Base-by-base conservation (phyloP, 2,797 vertebrate genomes). In the Anguilla marmorata region DNA sequence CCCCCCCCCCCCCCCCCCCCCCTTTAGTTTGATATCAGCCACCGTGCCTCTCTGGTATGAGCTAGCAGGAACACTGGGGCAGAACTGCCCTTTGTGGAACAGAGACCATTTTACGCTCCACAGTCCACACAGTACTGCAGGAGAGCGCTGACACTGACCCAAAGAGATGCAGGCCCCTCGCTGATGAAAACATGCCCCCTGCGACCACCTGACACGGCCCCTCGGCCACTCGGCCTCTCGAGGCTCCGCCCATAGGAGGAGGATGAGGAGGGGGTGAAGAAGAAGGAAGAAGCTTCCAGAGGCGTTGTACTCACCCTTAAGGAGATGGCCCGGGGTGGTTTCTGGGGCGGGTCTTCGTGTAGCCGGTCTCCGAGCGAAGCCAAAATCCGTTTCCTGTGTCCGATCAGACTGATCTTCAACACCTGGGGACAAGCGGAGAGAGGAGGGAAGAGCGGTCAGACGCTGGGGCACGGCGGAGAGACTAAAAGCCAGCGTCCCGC, bases 321-420 rank as follows among this genome's bases (percentile, higher is more conserved):
- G 94, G 98, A 99, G 96, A 99, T 98, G 91, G 98, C 98, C 89
- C 98, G 96, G n/a, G 98, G 98, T 90, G 98, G 98, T 92, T 99
- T 99, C 92, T 99, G 98, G 19, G 98, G 98, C 41, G 97, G 97
- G 88, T 99, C 98, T 92, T 99, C 98, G 97, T 99, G 98, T 92
- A 99, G 96, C 86, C 98, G 96, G 93, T 99, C 98, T 91, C 98
- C 98, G 94, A 99, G 93, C 89, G 98, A 99, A 14, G 98, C 98
- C 89, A 99, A 94, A 93, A 99, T 97, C 52, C 98, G 96, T 93
- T 99, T 99, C 92, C 98, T 97, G 95, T 99, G 98, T 93, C 98
- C 98, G 91, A 98, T 97, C 87, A 99, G 96, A 93, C 91, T 97
- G 89, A 99, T 98, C 96, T 99, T 99, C 96, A 99, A 95, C 89